These are phyloP conservation scores for Lordiphosa stackelbergi DNA, from an alignment of 1,140 invertebrate genomes.

Conservation along the genomic window DNA sequence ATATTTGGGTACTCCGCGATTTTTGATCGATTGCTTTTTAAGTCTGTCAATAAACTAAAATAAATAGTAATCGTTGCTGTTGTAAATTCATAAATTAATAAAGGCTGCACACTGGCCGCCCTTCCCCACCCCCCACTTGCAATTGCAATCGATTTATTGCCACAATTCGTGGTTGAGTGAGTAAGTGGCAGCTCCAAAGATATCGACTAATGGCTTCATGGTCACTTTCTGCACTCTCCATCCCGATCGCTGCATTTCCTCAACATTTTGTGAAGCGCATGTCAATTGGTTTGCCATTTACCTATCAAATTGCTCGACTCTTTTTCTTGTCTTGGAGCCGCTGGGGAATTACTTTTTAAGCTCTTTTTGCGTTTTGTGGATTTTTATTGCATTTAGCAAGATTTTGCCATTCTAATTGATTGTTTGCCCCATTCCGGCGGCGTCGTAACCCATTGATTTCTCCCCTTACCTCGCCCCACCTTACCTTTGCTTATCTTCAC, in stretches of 20 bases:
- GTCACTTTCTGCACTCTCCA: constrained; percentile 15
- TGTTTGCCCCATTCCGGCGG: constrained; percentile 50
- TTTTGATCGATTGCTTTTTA: constrained; percentile 71
- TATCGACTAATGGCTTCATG: constrained; percentile 42
- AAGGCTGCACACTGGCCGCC: constrained; percentile 19
- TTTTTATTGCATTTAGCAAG: constrained; percentile 67
- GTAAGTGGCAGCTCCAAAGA: constrained; percentile 26
- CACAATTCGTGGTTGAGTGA: constrained; percentile 9
- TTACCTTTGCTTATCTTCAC: constrained; percentile 38
- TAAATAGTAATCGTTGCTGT: constrained; percentile 65
- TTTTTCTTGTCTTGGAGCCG: constrained; percentile 33
- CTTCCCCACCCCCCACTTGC: constrained; percentile 26
- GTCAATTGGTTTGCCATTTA: constrained; percentile 26
- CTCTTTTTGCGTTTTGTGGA: constrained; percentile 61
- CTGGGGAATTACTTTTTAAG: constrained; percentile 71
- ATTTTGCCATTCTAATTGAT: constrained; percentile 74
- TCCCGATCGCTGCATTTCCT: constrained; percentile 2
- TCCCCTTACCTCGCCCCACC: not conserved
- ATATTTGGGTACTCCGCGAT: constrained; percentile 14
- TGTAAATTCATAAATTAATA: constrained; percentile 66
- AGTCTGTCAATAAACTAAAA: constrained; percentile 59
- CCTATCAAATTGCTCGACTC: constrained; percentile 17
- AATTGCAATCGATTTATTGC: constrained; percentile 65
- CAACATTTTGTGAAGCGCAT: not conserved
- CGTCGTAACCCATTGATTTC: constrained; percentile 22